These are phyloP conservation scores for Spodoptera picta DNA, from an alignment of 2,888 invertebrate species.

Conservation along the genomic window DNA sequence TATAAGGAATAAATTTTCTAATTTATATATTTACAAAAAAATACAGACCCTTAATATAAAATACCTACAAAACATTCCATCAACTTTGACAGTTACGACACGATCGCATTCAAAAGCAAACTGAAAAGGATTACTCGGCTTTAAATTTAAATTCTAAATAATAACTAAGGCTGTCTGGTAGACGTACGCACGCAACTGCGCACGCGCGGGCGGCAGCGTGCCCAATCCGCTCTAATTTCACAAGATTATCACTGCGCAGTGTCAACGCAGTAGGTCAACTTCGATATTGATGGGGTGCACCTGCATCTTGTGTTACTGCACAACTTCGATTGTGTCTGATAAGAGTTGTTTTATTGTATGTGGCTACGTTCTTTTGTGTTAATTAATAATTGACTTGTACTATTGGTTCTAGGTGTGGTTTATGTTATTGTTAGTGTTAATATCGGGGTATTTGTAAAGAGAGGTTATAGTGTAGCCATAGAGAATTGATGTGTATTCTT, in stretches of 20 bases:
- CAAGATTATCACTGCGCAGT: constrained; percentile 64
- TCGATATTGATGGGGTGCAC: constrained; percentile 37
- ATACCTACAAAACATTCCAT: constrained; percentile 21
- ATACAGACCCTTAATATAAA: not conserved
- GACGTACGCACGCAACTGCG: constrained; percentile 57
- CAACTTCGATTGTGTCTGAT: constrained; percentile 1
- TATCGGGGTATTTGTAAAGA: too few species aligned
- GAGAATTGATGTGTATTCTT: too few species aligned
- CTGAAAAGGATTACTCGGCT: constrained; percentile 56
- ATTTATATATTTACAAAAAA: too few species aligned
- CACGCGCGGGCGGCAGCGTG: constrained; percentile 68
- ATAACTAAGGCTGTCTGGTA: constrained; percentile 53
- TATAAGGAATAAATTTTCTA: too few species aligned
- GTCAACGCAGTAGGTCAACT: constrained; percentile 54
- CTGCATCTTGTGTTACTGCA: constrained; percentile 26
- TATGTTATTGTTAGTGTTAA: too few species aligned
- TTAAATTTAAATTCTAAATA: constrained; percentile 60
- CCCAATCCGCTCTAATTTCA: constrained; percentile 83
- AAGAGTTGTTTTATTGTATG: not conserved
- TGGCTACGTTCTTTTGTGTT: too few species aligned
- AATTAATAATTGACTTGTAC: too few species aligned
- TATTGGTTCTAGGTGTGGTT: too few species aligned
- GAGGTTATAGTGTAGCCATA: too few species aligned
- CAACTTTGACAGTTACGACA: constrained; percentile 50
- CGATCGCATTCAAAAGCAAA: constrained; percentile 44